Base-by-base conservation (phyloP, 2,113 vertebrate genomes). In the Platichthys flesus region DNA sequence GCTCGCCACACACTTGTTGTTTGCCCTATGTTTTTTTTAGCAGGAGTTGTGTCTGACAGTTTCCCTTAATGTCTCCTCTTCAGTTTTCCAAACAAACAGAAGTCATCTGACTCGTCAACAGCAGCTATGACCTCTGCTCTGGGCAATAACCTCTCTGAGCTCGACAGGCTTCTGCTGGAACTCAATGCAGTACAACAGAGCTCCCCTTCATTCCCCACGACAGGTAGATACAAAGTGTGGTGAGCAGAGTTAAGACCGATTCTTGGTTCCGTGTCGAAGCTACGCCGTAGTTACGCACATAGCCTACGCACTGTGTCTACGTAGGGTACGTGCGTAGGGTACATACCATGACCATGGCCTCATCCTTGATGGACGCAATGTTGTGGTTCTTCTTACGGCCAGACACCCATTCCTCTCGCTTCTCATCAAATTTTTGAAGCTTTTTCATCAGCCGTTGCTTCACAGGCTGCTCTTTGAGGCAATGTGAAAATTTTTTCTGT, bases 11-110 rank as follows among this genome's bases (percentile, higher is more conserved):
- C 0, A 42, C 8, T 62, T 26, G 9, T 52, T 42, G 9, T 54
- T 20, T 54, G 20, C 51, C 14, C 2, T 21, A 20, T 20, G 49
- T 51, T 61, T 60, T 64, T 40, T 47, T 6, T 23, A 18, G 15
- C 21, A 58, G 20, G 23, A 56, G 42, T 31, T 40, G 2, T 58
- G 23, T 8, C 60, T 18, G 15, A 42, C 65, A 62, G 26, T 51
- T 8, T 47, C 3, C n/a, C 18, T 31, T 0, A 47, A n/a, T 66
- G 49, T 83, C 45, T 76, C 23, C 31, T 66, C 16, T 3, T 68
- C 86, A 99, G 98, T 92, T 99, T 99, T 77, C 98, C 97, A 10
- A 99, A 99, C 90, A 99, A 99, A 91, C 97, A 96, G 90, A 99
- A 98, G 91, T 95, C 95, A 2, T 94, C 96, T 0, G 97, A 98